Evolutionary conservation across 2,113 vertebrate genomes (phyloP).

Genomic region (Oxyura jamaicensis): DNA sequence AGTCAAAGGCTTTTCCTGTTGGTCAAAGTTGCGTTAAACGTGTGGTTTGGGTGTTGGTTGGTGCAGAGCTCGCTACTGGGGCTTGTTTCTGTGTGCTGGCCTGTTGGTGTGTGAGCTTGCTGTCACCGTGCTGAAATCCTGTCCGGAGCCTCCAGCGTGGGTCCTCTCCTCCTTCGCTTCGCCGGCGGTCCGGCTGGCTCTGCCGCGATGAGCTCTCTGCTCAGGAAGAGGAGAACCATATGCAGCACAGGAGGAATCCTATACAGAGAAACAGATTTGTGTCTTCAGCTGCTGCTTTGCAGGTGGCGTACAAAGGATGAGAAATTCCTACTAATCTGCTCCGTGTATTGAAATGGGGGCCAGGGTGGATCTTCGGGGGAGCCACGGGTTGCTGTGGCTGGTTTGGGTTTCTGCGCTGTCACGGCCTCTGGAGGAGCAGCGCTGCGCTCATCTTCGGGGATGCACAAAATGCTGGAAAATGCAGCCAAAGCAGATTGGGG

Average conservation of each 20-base stretch:
- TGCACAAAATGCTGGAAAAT: background rate
- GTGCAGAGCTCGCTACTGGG: background rate
- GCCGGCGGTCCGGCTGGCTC: fast-evolving
- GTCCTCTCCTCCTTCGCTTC: background rate
- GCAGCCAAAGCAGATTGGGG: background rate
- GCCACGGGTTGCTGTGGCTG: too few species aligned
- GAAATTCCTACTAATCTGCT: background rate
- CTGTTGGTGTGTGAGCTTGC: fast-evolving
- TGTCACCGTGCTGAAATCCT: background rate
- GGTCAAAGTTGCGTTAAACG: fast-evolving
- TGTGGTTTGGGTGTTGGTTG: background rate
- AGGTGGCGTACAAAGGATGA: background rate
- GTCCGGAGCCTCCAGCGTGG: background rate
- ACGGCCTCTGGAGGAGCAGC: background rate
- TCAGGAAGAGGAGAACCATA: background rate
- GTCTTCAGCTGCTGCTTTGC: constrained; percentile 10
- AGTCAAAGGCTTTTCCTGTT: fast-evolving
- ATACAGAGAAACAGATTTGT: background rate
- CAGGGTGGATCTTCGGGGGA: background rate
- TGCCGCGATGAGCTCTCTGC: background rate
- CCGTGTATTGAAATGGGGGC: background rate
- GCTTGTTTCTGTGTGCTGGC: fast-evolving
- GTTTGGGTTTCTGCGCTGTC: too few species aligned
- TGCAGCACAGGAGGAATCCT: background rate
- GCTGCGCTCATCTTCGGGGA: too few species aligned